Conservation (phyloP, 2,797 vertebrate genomes). For the Pogoniulus pusillus region DNA sequence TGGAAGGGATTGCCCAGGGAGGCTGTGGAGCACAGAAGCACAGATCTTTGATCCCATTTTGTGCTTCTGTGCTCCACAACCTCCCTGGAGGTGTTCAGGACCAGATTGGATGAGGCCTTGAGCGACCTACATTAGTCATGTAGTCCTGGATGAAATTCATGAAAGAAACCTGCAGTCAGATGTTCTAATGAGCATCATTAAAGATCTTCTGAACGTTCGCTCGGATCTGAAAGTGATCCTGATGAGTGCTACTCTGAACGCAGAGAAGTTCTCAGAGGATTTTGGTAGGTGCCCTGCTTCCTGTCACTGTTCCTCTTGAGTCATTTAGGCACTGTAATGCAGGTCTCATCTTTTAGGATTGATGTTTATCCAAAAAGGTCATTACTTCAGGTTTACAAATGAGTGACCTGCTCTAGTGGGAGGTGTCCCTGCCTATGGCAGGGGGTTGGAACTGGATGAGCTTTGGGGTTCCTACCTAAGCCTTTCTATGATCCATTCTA, state of each 20-base stretch:
- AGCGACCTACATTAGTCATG: slow-evolving; percentile 90
- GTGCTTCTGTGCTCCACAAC: too few relatives aligned
- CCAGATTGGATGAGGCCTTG: too few relatives aligned
- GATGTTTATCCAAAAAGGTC: not conserved
- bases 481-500: too few relatives aligned
- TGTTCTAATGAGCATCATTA: slow-evolving; percentile 91
- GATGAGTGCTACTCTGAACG: slow-evolving; percentile 97
- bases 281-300: slow-evolving; percentile 83
- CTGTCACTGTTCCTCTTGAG: not conserved
- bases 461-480: too few relatives aligned
- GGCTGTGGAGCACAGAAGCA: too few relatives aligned
- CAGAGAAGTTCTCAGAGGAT: slow-evolving; percentile 95
- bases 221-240: slow-evolving; percentile 90
- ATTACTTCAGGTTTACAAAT: not conserved
- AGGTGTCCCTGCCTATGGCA: too few relatives aligned
- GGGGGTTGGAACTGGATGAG: too few relatives aligned
- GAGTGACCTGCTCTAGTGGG: too few relatives aligned
- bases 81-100: too few relatives aligned
- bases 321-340: not conserved
- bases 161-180: slow-evolving; percentile 97
- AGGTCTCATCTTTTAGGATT: not conserved
- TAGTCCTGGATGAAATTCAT: slow-evolving; percentile 96
- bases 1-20: too few relatives aligned
- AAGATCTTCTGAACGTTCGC: slow-evolving; percentile 85
- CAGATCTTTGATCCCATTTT: too few relatives aligned